Evolutionary conservation across 1,140 invertebrate species (phyloP).

Genomic region (Drosophila parvula): DNA sequence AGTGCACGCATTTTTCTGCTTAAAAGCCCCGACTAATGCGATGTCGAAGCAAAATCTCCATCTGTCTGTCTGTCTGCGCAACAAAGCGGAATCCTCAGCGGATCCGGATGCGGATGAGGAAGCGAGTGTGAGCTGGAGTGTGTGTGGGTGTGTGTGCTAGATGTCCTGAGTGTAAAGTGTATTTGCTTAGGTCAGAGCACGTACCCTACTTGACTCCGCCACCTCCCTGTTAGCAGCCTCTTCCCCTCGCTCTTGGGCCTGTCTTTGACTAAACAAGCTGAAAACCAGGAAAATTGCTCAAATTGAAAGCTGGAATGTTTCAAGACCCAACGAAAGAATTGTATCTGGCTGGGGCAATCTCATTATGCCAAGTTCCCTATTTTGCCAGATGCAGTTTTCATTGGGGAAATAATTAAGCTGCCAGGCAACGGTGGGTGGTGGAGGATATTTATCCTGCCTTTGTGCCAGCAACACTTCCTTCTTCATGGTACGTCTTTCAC

Average conservation of each 20-base stretch:
- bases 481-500: slow-evolving; percentile 29
- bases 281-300: slow-evolving; percentile 51
- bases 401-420: slow-evolving; percentile 73
- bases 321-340: slow-evolving; percentile 22
- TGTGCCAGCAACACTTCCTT: slow-evolving; percentile 63
- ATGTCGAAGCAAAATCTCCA: slow-evolving; percentile 51
- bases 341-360: slow-evolving; percentile 39
- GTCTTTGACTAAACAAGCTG: slow-evolving; percentile 57
- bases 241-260: slow-evolving; percentile 41
- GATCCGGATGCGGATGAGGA: slow-evolving; percentile 14
- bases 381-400: slow-evolving; percentile 15
- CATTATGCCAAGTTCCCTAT: slow-evolving; percentile 22
- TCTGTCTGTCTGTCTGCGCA: slow-evolving; percentile 64
- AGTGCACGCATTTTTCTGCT: slow-evolving; percentile 82
- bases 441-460: slow-evolving; percentile 40
- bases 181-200: slow-evolving; percentile 75
- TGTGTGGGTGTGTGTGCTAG: slow-evolving; percentile 13
- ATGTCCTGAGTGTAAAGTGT: slow-evolving; percentile 54
- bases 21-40: slow-evolving; percentile 81
- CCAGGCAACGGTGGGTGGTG: background rate
- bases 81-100: slow-evolving; percentile 65
- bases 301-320: slow-evolving; percentile 53
- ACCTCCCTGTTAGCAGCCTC: slow-evolving; percentile 10
- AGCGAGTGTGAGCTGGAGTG: background rate
- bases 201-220: slow-evolving; percentile 22